A percentile compares a stretch with the other conserved stretches of the same genome.
Evolutionary conservation across 2,888 invertebrate genomes (phyloP).

Genomic region (Calameuta pallipes): DNA sequence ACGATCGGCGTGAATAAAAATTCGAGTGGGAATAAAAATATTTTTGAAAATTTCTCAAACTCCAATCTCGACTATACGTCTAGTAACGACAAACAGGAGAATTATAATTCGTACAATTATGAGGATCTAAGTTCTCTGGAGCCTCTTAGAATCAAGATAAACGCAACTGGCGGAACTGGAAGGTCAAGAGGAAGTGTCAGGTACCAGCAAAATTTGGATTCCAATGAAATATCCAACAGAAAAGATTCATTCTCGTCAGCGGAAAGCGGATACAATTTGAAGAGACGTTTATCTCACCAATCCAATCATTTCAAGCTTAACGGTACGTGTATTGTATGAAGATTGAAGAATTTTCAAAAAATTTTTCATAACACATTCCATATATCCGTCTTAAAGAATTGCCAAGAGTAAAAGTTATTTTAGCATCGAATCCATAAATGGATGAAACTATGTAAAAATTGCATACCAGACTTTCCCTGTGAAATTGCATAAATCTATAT

Average conservation of each 20-base stretch:
- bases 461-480: no score
- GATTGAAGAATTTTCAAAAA: neutral
- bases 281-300: constrained; percentile 21
- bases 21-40: neutral
- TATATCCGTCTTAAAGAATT: no score
- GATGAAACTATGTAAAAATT: no score
- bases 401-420: no score
- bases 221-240: constrained; percentile 25
- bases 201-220: constrained; percentile 27
- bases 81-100: neutral
- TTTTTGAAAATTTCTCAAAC: neutral
- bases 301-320: constrained; percentile 29
- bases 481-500: no score
- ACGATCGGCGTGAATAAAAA: constrained; percentile 9
- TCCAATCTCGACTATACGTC: neutral
- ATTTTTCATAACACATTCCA: no score
- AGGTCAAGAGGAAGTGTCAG: constrained; percentile 27
- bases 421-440: no score
- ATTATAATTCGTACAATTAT: neutral
- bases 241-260: constrained; percentile 18
- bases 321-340: constrained; percentile 23
- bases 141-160: constrained; percentile 13
- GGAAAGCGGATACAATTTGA: constrained; percentile 27
- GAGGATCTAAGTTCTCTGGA: constrained; percentile 13
- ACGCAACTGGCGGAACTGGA: constrained; percentile 6